Evolutionary conservation across 2,113 vertebrate genomes (phyloP).

Genomic region (Sapajus apella): DNA sequence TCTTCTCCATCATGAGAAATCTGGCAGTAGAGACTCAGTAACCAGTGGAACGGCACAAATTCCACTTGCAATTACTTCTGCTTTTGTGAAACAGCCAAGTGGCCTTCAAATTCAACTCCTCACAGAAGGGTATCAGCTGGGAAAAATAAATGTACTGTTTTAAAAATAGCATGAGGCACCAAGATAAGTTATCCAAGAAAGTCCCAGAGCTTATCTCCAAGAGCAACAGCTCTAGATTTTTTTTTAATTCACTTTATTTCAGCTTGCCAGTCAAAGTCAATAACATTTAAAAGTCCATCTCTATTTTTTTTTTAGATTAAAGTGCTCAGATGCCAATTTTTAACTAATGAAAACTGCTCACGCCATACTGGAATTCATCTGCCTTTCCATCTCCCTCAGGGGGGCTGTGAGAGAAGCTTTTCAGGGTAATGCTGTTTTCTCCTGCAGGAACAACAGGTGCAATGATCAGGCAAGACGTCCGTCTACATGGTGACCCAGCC

Average conservation of each 20-base stretch:
- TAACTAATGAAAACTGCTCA: not conserved
- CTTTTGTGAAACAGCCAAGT: not conserved
- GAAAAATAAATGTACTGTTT: not conserved
- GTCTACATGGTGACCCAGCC: not conserved
- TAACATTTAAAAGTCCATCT: not conserved
- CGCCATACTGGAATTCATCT: fast-evolving
- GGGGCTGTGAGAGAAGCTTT: not conserved
- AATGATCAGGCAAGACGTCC: fast-evolving
- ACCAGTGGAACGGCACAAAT: not conserved
- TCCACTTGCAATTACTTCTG: not conserved
- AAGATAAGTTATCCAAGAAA: not conserved
- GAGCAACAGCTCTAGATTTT: not conserved
- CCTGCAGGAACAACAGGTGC: not conserved
- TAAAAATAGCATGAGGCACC: not conserved
- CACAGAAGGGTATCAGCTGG: not conserved
- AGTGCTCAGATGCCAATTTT: not conserved
- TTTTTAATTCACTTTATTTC: not conserved
- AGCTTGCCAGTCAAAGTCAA: not conserved
- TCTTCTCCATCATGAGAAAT: not conserved
- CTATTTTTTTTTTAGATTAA: not conserved
- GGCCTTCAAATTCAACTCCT: not conserved
- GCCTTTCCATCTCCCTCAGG: not conserved
- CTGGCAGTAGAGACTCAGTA: not conserved
- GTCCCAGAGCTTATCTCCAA: not conserved
- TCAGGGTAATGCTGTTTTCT: fast-evolving